Conservation (phyloP, 1,140 invertebrate species). For the Anastrepha ludens region DNA sequence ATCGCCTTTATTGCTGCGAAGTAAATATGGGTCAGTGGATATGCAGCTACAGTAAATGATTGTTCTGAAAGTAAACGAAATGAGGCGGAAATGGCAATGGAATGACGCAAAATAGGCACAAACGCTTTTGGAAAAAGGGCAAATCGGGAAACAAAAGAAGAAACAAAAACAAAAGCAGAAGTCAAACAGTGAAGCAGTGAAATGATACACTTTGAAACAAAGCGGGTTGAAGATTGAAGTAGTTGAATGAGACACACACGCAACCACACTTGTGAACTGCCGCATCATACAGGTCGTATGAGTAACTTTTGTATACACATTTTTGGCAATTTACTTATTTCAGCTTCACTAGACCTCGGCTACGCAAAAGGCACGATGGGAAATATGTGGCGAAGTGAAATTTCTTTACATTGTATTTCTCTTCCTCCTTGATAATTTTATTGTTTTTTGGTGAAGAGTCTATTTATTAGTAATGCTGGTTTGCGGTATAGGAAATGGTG, state of each 20-base stretch:
- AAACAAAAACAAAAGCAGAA: not conserved
- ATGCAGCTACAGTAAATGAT: not conserved
- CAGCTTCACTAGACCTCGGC: not conserved
- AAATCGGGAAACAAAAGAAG: not conserved
- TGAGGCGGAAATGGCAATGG: constrained; percentile 42
- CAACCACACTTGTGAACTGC: no score
- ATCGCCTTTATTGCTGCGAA: not conserved
- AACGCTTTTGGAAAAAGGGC: not conserved
- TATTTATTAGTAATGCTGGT: not conserved
- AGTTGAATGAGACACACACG: not conserved
- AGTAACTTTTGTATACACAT: not conserved
- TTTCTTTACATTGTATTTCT: not conserved
- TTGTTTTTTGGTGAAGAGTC: not conserved
- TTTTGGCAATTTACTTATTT: not conserved
- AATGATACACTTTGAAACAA: not conserved
- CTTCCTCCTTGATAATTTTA: not conserved
- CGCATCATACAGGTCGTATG: not conserved
- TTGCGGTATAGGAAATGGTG: no score
- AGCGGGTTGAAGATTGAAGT: not conserved
- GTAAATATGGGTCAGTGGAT: constrained; percentile 33
- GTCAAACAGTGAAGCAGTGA: not conserved
- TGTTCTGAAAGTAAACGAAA: constrained; percentile 2
- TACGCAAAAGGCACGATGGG: not conserved
- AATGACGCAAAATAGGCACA: constrained; percentile 25
- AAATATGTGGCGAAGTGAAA: not conserved